Conservation (phyloP, 2,797 vertebrate species). For the Linurgus olivaceus region DNA sequence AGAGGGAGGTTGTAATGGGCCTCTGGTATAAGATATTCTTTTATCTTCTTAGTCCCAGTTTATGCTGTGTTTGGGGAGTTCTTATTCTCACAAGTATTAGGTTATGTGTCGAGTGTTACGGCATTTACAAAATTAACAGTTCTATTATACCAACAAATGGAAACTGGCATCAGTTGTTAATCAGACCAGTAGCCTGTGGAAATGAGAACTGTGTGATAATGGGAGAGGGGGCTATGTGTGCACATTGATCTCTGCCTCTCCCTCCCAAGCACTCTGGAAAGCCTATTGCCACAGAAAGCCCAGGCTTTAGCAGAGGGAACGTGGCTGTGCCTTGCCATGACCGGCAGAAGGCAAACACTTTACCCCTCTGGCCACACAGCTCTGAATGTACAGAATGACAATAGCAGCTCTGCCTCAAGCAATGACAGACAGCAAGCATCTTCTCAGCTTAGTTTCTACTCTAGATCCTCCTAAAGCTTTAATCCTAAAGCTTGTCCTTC, state of each 20-base stretch:
- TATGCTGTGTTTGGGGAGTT: neutral
- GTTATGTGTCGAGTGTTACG: neutral
- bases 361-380: neutral
- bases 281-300: neutral
- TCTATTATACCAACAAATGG: neutral
- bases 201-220: neutral
- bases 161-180: neutral
- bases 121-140: neutral
- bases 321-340: neutral
- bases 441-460: neutral
- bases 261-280: neutral
- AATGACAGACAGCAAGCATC: neutral
- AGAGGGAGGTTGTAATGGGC: neutral
- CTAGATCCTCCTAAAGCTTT: neutral
- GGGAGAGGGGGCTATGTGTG: neutral
- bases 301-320: neutral
- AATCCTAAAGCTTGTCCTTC: neutral
- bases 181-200: neutral
- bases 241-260: neutral
- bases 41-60: neutral
- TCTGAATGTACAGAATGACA: neutral
- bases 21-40: neutral
- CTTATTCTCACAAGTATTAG: neutral
- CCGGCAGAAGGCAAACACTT: neutral
- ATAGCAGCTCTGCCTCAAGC: neutral